Conservation (phyloP, 2,888 invertebrate species). For the Papilio elwesi region DNA sequence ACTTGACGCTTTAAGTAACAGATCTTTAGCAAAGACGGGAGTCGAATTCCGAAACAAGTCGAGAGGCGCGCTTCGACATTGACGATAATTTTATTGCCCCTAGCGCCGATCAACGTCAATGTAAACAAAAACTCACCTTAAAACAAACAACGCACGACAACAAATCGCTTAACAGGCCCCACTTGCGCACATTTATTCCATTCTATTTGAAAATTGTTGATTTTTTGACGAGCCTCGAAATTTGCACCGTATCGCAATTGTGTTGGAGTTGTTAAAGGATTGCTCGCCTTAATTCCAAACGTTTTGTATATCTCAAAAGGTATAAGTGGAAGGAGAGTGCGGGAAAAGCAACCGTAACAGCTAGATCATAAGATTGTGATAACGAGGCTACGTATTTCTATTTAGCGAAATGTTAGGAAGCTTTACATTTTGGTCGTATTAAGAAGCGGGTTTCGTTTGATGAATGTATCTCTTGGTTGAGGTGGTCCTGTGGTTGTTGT, state of each 20-base stretch:
- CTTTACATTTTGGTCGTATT: conserved; percentile 72
- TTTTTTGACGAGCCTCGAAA: conserved; percentile 70
- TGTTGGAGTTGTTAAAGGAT: conserved; percentile 71
- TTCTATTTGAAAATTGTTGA: conserved; percentile 76
- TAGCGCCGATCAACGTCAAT: conserved; percentile 52
- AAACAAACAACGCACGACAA: conserved; percentile 58
- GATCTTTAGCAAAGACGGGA: conserved; percentile 66
- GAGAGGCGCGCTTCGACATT: conserved; percentile 70
- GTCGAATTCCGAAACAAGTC: conserved; percentile 74
- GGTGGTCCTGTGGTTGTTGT: conserved; percentile 62
- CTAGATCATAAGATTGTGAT: conserved; percentile 56
- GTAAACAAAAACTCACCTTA: conserved; percentile 71
- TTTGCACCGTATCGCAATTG: conserved; percentile 72
- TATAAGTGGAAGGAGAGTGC: conserved; percentile 51
- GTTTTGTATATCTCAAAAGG: conserved; percentile 61
- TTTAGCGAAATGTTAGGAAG: conserved; percentile 68
- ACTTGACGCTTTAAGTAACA: conserved; percentile 58
- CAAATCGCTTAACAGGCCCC: conserved; percentile 60
- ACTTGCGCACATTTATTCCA: conserved; percentile 62
- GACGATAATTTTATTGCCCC: conserved; percentile 77
- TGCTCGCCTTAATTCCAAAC: conserved; percentile 65
- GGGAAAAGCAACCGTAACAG: conserved; percentile 60
- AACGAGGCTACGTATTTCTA: conserved; percentile 55
- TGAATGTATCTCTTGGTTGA: conserved; percentile 67
- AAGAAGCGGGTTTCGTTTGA: conserved; percentile 72